Conservation (phyloP, 2,797 vertebrate species). For the Passerculus sandwichensis region DNA sequence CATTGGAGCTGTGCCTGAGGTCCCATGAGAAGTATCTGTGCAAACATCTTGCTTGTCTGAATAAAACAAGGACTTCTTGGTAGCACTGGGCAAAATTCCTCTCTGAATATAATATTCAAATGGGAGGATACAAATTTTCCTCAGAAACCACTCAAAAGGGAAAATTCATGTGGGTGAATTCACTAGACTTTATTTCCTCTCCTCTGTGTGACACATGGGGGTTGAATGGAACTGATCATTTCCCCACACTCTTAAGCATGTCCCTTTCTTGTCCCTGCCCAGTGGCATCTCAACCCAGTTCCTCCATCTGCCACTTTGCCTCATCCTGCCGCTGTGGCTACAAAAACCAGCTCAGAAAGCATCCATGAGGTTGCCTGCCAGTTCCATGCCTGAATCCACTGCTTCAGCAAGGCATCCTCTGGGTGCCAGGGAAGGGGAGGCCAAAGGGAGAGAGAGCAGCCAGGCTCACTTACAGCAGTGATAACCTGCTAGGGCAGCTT, state of each 20-base stretch:
- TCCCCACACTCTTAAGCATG: accelerated
- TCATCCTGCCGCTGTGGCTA: not conserved
- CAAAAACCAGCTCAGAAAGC: not conserved
- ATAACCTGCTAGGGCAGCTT: not conserved
- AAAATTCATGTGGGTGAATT: not conserved
- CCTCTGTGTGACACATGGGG: not conserved
- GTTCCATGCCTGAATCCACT: not conserved
- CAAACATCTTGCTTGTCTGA: not conserved
- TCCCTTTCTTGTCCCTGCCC: not conserved
- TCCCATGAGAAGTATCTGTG: not conserved
- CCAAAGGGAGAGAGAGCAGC: not conserved
- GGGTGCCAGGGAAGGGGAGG: not conserved
- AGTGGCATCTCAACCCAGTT: not conserved
- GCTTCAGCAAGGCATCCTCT: not conserved
- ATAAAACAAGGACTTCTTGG: not conserved
- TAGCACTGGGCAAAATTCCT: not conserved
- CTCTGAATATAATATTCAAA: not conserved
- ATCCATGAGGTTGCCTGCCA: accelerated
- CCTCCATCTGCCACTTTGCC: not conserved
- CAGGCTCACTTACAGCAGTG: not conserved
- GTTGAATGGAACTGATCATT: not conserved
- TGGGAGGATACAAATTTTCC: not conserved
- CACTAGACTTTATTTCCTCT: not conserved
- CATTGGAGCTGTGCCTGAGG: not conserved
- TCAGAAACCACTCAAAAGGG: not conserved